Conservation (phyloP, 2,888 invertebrate species). For the Piscicola geometra region DNA sequence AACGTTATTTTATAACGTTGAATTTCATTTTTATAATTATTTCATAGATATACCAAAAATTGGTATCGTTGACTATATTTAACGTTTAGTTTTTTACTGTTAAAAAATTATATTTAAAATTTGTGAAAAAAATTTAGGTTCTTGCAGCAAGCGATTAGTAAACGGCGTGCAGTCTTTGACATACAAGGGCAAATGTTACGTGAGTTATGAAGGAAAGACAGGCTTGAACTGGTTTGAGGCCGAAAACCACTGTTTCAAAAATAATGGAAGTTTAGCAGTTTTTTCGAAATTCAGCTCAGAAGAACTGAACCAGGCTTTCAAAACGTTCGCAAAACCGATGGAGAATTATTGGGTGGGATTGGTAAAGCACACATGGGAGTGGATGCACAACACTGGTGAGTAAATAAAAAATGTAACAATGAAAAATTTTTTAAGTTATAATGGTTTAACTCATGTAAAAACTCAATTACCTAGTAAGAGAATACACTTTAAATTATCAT, state of each 20-base stretch:
- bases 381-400: constrained; percentile 1
- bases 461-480: too few relatives aligned
- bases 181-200: neutral
- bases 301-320: neutral
- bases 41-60: too few relatives aligned
- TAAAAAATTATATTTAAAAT: too few relatives aligned
- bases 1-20: too few relatives aligned
- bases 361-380: constrained; percentile 9
- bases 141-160: neutral
- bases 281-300: neutral
- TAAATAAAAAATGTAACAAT: too few relatives aligned
- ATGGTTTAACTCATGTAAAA: too few relatives aligned
- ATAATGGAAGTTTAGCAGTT: neutral
- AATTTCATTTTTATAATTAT: too few relatives aligned
- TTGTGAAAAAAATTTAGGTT: too few relatives aligned
- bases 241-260: neutral
- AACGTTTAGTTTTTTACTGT: too few relatives aligned
- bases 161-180: neutral
- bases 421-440: too few relatives aligned
- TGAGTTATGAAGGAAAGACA: constrained; percentile 15
- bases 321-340: neutral
- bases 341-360: constrained; percentile 16
- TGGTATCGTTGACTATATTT: too few relatives aligned
- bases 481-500: neutral
- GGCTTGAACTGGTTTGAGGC: constrained; percentile 7